Conservation (phyloP, 2,888 invertebrate genomes). For the Pollenia amentaria region DNA sequence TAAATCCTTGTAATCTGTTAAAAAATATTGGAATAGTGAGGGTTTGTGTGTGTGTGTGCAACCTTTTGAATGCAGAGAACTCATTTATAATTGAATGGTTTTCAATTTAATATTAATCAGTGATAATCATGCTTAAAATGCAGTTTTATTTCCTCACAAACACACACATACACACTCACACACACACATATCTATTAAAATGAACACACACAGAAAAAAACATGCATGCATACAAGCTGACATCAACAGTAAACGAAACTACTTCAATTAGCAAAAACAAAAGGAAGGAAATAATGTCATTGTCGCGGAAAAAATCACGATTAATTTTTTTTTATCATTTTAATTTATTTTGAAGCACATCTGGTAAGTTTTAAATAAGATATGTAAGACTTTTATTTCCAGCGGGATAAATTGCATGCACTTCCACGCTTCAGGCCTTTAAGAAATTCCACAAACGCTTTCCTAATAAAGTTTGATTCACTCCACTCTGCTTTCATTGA, state of each 20-base stretch:
- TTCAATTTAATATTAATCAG: conserved; percentile 65
- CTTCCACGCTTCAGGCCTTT: no score
- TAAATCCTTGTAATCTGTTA: conserved; percentile 52
- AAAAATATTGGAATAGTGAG: not conserved
- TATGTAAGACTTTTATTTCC: no score
- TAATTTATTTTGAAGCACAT: conserved; percentile 46
- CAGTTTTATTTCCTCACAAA: conserved; percentile 20
- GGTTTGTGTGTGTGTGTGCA: not conserved
- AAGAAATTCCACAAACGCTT: no score
- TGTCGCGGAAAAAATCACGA: conserved; percentile 19
- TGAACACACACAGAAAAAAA: not conserved
- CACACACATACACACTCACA: not conserved
- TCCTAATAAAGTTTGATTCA: no score
- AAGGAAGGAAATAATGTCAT: conserved; percentile 54
- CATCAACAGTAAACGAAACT: conserved; percentile 9
- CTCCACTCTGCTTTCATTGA: no score
- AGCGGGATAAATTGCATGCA: no score
- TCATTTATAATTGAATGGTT: conserved; percentile 52
- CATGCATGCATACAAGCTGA: not conserved
- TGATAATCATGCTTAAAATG: conserved; percentile 57
- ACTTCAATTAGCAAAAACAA: conserved; percentile 56
- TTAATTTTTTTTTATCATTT: conserved; percentile 15
- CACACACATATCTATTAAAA: conserved; percentile 18
- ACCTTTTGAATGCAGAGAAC: not conserved
- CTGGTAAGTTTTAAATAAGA: conserved; percentile 31